phyloP scores from a whole-genome alignment of 2,888 invertebrate species.

The Sinohyriopsis cumingii region DNA sequence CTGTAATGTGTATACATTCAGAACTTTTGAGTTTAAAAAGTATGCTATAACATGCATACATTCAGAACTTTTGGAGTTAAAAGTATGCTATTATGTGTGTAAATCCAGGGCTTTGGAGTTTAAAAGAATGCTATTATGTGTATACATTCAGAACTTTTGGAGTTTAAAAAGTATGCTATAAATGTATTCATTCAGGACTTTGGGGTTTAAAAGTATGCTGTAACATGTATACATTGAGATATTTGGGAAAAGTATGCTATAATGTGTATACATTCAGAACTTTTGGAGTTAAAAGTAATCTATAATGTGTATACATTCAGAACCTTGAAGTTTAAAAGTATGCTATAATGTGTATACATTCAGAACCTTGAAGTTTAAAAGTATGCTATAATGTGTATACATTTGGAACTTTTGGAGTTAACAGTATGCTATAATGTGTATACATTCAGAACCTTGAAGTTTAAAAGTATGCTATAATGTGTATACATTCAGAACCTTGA shows the following conservation, averaged over 20 bases:
- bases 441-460: not conserved
- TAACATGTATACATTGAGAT: not conserved
- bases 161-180: not conserved
- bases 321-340: not conserved
- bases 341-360: not conserved
- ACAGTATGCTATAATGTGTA: not conserved
- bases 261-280: not conserved
- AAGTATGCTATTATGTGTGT: no score
- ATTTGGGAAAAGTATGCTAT: no score
- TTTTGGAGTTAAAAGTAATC: not conserved
- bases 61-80: no score
- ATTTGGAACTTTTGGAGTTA: no score
- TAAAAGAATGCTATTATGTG: not conserved
- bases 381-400: not conserved
- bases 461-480: not conserved
- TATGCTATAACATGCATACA: not conserved
- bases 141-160: not conserved
- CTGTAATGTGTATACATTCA: no score
- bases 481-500: not conserved
- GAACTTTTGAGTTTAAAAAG: not conserved
- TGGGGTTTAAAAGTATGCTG: not conserved
- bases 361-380: not conserved
- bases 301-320: not conserved
- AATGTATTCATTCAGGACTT: no score
- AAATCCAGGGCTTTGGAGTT: not conserved